Conservation (phyloP, 2,797 vertebrate species). For the Tapirus indicus region DNA sequence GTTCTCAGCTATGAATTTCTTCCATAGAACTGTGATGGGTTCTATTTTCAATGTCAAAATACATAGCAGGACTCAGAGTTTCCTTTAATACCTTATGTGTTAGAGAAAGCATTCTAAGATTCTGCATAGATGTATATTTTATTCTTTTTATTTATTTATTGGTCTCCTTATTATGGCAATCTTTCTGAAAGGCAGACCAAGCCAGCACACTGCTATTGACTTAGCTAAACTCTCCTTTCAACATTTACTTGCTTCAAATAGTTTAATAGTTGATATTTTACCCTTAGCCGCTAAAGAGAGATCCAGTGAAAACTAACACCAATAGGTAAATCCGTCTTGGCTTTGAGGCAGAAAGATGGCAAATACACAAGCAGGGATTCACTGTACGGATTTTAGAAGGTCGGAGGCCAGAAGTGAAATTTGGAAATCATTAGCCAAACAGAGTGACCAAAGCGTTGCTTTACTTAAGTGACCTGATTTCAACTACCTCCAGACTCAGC, state of each 20-base stretch:
- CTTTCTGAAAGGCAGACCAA: constrained; percentile 73
- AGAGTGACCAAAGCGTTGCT: constrained; percentile 50
- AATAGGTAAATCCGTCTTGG: constrained; percentile 66
- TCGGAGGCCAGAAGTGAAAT: constrained; percentile 39
- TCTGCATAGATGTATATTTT: constrained; percentile 68
- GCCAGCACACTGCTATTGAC: constrained; percentile 69
- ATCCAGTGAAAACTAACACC: constrained; percentile 76
- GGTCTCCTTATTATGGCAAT: constrained; percentile 60
- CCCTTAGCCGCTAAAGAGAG: constrained; percentile 65
- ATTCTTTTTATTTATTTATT: constrained; percentile 75
- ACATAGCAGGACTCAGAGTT: constrained; percentile 22
- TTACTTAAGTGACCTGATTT: constrained; percentile 34
- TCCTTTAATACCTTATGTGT: not conserved
- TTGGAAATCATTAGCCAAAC: constrained; percentile 59
- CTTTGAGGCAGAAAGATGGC: constrained; percentile 60
- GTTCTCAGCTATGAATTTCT: constrained; percentile 62
- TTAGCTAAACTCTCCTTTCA: constrained; percentile 76
- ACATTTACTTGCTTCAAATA: constrained; percentile 74
- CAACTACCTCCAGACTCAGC: not conserved
- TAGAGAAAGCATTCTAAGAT: constrained; percentile 59
- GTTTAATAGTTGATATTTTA: constrained; percentile 74
- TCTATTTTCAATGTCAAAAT: constrained; percentile 67
- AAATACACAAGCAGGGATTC: constrained; percentile 28
- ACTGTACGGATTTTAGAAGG: constrained; percentile 38
- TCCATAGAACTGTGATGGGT: not conserved